Evolutionary conservation across 1,140 invertebrate species (phyloP).

Genomic region (Leptinotarsa texana): DNA sequence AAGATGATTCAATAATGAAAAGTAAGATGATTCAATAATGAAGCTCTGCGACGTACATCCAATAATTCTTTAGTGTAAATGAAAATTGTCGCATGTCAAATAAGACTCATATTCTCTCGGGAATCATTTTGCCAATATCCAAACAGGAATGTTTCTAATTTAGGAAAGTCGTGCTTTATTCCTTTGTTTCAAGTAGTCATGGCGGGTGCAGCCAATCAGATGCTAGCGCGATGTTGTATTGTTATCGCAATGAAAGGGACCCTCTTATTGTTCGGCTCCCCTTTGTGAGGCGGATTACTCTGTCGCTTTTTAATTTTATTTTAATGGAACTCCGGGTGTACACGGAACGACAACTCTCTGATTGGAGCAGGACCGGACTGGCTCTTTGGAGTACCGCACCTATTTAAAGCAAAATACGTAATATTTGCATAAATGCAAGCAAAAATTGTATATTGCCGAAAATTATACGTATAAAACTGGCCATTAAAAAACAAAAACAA

Average conservation of each 20-base stretch:
- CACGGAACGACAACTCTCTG: conserved; percentile 26
- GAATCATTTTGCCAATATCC: not conserved
- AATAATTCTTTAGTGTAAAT: no score
- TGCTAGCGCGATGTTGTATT: conserved; percentile 34
- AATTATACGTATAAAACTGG: no score
- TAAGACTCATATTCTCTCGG: not conserved
- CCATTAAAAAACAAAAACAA: no score
- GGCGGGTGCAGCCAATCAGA: conserved; percentile 37
- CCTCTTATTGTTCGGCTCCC: conserved; percentile 38
- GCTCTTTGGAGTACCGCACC: no score
- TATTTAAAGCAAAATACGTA: no score
- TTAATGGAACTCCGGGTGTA: conserved; percentile 36
- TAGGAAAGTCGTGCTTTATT: conserved; percentile 26
- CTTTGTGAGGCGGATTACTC: conserved; percentile 40
- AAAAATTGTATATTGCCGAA: no score
- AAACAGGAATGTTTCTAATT: conserved; percentile 33
- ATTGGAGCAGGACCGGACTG: conserved; percentile 27
- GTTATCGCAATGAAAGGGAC: conserved; percentile 39
- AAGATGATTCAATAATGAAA: no score
- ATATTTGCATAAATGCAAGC: no score
- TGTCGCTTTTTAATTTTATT: conserved; percentile 37
- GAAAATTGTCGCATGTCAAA: not conserved
- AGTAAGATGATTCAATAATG: no score
- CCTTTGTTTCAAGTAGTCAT: conserved; percentile 35
- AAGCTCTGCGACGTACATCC: no score